Evolutionary conservation across 2,113 vertebrate species (phyloP).

Genomic region (Dendropsophus ebraccatus): DNA sequence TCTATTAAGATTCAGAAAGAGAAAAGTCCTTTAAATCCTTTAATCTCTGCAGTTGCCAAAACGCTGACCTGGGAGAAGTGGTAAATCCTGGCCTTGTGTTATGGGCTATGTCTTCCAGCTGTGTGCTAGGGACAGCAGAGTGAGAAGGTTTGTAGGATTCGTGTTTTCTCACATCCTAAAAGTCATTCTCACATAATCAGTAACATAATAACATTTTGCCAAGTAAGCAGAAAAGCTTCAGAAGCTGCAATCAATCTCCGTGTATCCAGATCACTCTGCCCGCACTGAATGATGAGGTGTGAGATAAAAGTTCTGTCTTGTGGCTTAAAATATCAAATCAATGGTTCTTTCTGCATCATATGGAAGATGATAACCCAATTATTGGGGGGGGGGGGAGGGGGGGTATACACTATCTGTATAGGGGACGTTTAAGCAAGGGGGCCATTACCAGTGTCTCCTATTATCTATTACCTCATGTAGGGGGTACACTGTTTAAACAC

Average conservation of each 20-base stretch:
- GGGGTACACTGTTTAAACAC: too few relatives aligned
- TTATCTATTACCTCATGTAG: too few relatives aligned
- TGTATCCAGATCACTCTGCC: slow-evolving; percentile 10
- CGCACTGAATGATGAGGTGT: neutral
- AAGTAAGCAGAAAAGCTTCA: slow-evolving; percentile 37
- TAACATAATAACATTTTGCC: slow-evolving; percentile 35
- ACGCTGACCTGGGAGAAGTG: neutral
- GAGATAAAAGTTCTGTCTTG: slow-evolving; percentile 7
- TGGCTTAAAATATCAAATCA: neutral
- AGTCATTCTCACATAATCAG: slow-evolving; percentile 38
- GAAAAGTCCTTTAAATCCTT: slow-evolving; percentile 31
- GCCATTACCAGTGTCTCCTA: too few relatives aligned
- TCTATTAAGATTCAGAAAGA: neutral
- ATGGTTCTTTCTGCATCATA: neutral
- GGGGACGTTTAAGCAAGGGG: neutral
- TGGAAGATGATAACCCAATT: neutral
- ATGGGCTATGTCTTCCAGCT: neutral
- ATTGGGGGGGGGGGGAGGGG: neutral
- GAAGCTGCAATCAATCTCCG: slow-evolving; percentile 30
- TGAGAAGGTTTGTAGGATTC: slow-evolving; percentile 5
- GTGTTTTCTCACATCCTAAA: slow-evolving; percentile 34
- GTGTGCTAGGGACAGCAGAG: neutral
- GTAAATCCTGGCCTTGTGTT: slow-evolving; percentile 40
- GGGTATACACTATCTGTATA: neutral
- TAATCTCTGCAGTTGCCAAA: slow-evolving; percentile 24